Base-by-base conservation (phyloP, 2,113 vertebrate genomes). In the Anoura caudifer region DNA sequence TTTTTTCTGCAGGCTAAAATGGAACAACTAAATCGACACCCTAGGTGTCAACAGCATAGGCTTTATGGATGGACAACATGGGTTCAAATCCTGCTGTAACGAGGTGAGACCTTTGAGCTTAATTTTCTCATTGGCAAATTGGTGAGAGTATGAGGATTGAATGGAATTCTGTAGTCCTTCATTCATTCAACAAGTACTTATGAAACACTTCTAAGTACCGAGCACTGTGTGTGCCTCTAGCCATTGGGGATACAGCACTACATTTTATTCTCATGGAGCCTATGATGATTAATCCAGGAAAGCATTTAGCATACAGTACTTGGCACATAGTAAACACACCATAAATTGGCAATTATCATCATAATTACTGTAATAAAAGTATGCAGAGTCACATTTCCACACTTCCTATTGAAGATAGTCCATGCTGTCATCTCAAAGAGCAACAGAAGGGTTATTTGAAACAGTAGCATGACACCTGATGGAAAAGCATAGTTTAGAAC, bases 281-380 rank as follows among this genome's bases (percentile, higher is more conserved):
- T 47, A 43, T 47, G 47, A 56, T 4, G 14, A 20, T 88, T 75
- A 87, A 75, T 83, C 47, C 73, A 96, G 69, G 72, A 89, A 94
- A 89, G 33, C 47, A 69, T 59, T 93, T 63, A 95, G 73, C 19
- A 47, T n/a, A 50, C n/a, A 41, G 63, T 54, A n/a, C 87, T 93
- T 94, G 91, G 77, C 50, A 91, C 43, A 84, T 65, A 91, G 50
- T 92, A 96, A 96, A 93, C 79, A 95, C 19, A 80, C 70, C 82
- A 16, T 97, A 85, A 87, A 94, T 93, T 83, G 63, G 52, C 79
- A 91, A 76, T 89, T 95, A 94, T 89, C 76, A 61, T 96, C 77
- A 82, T 87, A 93, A 93, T 92, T 95, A 88, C 43, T 70, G 26
- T 77, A 96, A 93, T 96, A 95, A 95, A 95, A 84, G 38, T 94